Conservation (phyloP, 2,888 invertebrate genomes). For the Sarcophaga rosellei region DNA sequence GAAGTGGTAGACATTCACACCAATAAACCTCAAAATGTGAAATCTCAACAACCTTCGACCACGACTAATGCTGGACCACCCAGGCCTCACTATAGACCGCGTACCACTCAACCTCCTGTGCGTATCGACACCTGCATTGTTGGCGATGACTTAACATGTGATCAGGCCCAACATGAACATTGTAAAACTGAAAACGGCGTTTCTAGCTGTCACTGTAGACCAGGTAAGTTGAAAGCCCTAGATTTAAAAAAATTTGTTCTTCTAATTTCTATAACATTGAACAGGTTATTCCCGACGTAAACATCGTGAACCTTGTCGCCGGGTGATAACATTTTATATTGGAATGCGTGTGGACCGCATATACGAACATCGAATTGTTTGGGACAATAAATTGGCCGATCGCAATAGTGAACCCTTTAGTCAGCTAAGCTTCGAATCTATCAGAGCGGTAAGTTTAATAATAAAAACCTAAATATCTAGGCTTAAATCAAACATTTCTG, state of each 20-base stretch:
- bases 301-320: conserved; percentile 89
- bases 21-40: conserved; percentile 78
- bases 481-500: background rate
- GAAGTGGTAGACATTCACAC: conserved; percentile 81
- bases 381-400: conserved; percentile 89
- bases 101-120: conserved; percentile 80
- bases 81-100: conserved; percentile 84
- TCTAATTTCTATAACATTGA: background rate
- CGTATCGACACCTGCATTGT: conserved; percentile 96
- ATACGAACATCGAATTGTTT: conserved; percentile 89
- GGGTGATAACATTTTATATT: conserved; percentile 89
- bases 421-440: conserved; percentile 91
- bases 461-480: background rate
- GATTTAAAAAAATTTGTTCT: background rate
- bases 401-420: conserved; percentile 90
- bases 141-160: conserved; percentile 95
- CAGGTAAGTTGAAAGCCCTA: conserved; percentile 82
- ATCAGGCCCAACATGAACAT: conserved; percentile 92
- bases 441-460: conserved; percentile 88
- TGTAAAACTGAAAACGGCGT: conserved; percentile 93
- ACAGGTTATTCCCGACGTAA: conserved; percentile 85
- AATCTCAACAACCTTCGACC: conserved; percentile 84
- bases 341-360: conserved; percentile 91
- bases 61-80: conserved; percentile 83
- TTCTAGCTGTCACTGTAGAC: conserved; percentile 93